These are phyloP conservation scores for Oplegnathus fasciatus DNA, from an alignment of 2,113 vertebrate species.

Conservation along the genomic window DNA sequence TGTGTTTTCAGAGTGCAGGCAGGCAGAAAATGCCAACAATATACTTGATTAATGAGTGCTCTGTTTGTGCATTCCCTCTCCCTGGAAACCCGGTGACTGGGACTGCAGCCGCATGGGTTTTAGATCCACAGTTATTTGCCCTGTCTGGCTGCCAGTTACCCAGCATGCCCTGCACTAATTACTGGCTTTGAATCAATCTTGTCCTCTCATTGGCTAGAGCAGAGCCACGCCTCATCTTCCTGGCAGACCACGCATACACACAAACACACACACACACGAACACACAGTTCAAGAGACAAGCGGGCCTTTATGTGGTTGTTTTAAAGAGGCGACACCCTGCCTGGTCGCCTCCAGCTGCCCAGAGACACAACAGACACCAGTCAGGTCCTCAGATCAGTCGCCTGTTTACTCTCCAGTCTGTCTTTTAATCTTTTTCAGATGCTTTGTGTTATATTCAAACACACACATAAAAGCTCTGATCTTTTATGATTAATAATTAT, in stretches of 20 bases:
- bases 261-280: constrained; percentile 17
- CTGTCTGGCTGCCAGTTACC: constrained; percentile 55
- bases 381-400: constrained; percentile 19
- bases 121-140: constrained; percentile 40
- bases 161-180: constrained; percentile 69
- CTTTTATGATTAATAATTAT: background rate
- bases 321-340: constrained; percentile 39
- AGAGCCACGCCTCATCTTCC: constrained; percentile 44
- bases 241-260: constrained; percentile 36
- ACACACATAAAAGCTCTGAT: background rate
- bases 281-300: constrained; percentile 52
- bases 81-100: constrained; percentile 43
- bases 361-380: constrained; percentile 38
- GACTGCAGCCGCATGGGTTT: constrained; percentile 24
- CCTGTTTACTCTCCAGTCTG: background rate
- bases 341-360: constrained; percentile 25
- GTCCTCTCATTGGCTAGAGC: constrained; percentile 47
- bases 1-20: constrained; percentile 22
- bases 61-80: constrained; percentile 55
- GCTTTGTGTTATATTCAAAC: constrained; percentile 4
- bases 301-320: constrained; percentile 64
- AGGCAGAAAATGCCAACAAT: constrained; percentile 38
- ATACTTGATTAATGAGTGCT: constrained; percentile 35
- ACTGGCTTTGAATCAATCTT: constrained; percentile 41
- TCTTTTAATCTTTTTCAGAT: constrained; percentile 29